phyloP scores from a whole-genome alignment of 92 coral and sea anemone species.

The Montipora capitata region DNA sequence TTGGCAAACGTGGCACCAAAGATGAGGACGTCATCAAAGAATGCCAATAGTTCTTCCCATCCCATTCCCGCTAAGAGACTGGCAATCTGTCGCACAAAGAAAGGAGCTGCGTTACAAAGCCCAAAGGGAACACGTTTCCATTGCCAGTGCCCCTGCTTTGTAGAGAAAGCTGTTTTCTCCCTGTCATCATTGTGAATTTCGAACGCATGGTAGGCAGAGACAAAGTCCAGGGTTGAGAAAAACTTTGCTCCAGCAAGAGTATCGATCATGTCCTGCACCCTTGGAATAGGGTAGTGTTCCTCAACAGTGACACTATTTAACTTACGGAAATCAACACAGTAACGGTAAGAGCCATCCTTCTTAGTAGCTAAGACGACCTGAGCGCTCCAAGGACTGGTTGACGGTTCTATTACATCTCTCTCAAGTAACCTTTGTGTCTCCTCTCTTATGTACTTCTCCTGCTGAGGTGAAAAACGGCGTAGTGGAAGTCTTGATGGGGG shows the following conservation, averaged over 20 bases:
- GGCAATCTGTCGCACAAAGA: slow-evolving; percentile 42
- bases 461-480: slow-evolving; percentile 23
- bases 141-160: too few species aligned
- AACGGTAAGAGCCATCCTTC: slow-evolving; percentile 34
- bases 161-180: slow-evolving; percentile 63
- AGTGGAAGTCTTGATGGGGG: slow-evolving; percentile 13
- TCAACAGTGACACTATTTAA: slow-evolving; percentile 56
- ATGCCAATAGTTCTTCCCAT: slow-evolving; percentile 54
- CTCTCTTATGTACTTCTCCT: slow-evolving; percentile 26
- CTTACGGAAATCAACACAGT: slow-evolving; percentile 61
- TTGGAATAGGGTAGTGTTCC: slow-evolving; percentile 68
- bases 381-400: slow-evolving; percentile 59
- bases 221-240: slow-evolving; percentile 55
- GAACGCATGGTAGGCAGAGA: slow-evolving; percentile 47
- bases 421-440: slow-evolving; percentile 40
- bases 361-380: slow-evolving; percentile 52
- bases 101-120: slow-evolving; percentile 54
- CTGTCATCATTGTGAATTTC: slow-evolving; percentile 42
- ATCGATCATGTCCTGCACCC: slow-evolving; percentile 60
- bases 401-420: slow-evolving; percentile 36
- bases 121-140: slow-evolving; percentile 51
- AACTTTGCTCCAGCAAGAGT: slow-evolving; percentile 48
- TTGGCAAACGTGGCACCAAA: slow-evolving; percentile 43
- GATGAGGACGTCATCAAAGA: slow-evolving; percentile 57
- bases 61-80: slow-evolving; percentile 31